Evolutionary conservation across 2,888 invertebrate genomes (phyloP), one percentile per base, ranked within the genome.

Genomic region (Scaptomyza caliginosa): DNA sequence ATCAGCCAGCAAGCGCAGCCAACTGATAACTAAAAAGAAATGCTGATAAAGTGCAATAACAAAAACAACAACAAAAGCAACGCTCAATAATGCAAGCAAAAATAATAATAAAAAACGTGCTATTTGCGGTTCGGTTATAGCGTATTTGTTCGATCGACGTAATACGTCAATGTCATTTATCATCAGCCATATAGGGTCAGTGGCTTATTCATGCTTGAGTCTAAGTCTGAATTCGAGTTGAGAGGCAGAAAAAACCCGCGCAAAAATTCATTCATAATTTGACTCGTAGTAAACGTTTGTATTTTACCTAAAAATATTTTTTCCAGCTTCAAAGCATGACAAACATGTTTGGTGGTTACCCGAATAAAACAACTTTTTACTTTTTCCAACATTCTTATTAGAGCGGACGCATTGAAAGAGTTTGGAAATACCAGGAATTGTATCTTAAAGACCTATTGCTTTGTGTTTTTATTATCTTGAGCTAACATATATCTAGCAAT

Each of bases 301-400:
- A 65, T 36, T 38, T 43, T 26, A 48, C 34, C 3, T 13, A 23
- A n/a, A n/a, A n/a, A n/a, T n/a, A 6, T 19, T 30, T 32, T 38
- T 43, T 34, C 28, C 28, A 1, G 7, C 8, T 21, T 36, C 5
- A n/a, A 11, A 2, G 4, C 2, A 36, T 48, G 24, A 28, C 40
- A 60, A 67, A 34, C 26, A 43, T 48, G 34, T 48, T 50, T 64
- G 48, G 51, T 66, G 48, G 34, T 51, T 55, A 59, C 59, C 67
- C 73, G 23, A 28, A 16, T 17, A 17, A 71, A 34, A 17, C 38
- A 23, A 28, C 4, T 23, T 52, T 36, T n/a, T 2, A 28, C 4
- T 23, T 52, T 36, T n/a, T 2, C 6, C 34, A 34, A 7, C 21
- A 8, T 32, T n/a, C 8, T 11, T 8, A 39, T 43, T 24, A 7